Evolutionary conservation across 2,113 vertebrate genomes (phyloP).

Genomic region (Numenius arquata): DNA sequence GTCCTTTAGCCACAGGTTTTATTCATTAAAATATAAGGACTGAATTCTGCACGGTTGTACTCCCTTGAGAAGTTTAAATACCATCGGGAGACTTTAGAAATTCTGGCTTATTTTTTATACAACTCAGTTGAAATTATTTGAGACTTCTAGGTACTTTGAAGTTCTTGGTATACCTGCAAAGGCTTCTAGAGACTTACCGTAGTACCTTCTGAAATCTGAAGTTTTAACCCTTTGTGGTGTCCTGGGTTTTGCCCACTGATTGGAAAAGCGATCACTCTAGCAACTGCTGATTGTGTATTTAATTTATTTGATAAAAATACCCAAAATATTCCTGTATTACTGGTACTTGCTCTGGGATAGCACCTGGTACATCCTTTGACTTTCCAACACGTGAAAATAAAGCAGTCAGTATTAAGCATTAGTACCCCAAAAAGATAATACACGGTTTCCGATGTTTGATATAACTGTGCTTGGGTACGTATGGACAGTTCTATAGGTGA

Average conservation of each 20-base stretch:
- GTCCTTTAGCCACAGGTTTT: background rate
- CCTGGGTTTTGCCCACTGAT: background rate
- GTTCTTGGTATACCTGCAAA: background rate
- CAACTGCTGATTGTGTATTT: background rate
- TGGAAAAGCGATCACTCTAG: accelerated
- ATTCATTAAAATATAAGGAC: background rate
- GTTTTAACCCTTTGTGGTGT: background rate
- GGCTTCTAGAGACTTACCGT: background rate
- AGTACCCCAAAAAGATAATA: background rate
- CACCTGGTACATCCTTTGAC: background rate
- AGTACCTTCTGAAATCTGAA: background rate
- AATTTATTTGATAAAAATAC: background rate
- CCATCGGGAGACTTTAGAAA: background rate
- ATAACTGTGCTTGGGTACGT: background rate
- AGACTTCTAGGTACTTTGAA: background rate
- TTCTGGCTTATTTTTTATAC: background rate
- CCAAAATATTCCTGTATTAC: background rate
- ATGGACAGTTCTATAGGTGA: background rate
- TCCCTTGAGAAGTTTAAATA: background rate
- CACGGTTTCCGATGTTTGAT: background rate
- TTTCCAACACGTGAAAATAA: background rate
- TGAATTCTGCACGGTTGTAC: background rate
- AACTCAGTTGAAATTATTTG: background rate
- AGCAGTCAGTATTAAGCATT: background rate
- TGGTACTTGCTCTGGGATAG: background rate